Conservation (phyloP, 53 echinoderm and acorn worm genomes). For the Echinometra lucunter region DNA sequence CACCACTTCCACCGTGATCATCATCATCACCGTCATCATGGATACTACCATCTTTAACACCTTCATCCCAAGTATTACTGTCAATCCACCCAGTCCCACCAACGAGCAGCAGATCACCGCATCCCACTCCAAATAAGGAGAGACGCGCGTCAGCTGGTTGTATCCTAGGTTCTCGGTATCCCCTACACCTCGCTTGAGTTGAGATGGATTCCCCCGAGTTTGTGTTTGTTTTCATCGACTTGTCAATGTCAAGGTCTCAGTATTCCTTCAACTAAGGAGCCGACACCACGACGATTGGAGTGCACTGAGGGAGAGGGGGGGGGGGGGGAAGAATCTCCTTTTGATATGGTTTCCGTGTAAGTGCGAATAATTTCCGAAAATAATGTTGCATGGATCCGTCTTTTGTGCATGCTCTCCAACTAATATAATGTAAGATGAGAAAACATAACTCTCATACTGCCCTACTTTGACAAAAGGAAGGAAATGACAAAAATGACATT, state of each 20-base stretch:
- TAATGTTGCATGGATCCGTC: too few species aligned
- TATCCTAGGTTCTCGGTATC: neutral
- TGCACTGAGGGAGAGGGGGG: neutral
- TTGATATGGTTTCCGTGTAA: too few species aligned
- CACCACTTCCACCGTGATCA: neutral
- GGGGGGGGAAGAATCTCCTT: too few species aligned
- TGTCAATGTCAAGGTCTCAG: constrained; percentile 16
- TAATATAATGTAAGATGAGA: too few species aligned
- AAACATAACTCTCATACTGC: too few species aligned
- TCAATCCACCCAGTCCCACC: neutral
- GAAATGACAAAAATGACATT: too few species aligned
- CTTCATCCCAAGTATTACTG: neutral
- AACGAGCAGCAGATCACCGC: neutral
- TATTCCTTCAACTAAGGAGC: neutral
- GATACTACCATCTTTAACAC: neutral
- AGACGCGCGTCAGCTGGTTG: neutral
- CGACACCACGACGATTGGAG: neutral
- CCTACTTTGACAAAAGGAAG: too few species aligned
- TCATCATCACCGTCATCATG: neutral
- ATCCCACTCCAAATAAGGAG: constrained; percentile 27
- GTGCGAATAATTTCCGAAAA: too few species aligned
- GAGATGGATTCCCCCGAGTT: neutral
- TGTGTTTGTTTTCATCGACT: constrained; percentile 52
- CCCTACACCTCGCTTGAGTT: neutral
- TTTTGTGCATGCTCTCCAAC: too few species aligned